These are phyloP conservation scores for Microctenopoma steveboyesi DNA, from an alignment of 2,797 vertebrate species.

Conservation along the genomic window DNA sequence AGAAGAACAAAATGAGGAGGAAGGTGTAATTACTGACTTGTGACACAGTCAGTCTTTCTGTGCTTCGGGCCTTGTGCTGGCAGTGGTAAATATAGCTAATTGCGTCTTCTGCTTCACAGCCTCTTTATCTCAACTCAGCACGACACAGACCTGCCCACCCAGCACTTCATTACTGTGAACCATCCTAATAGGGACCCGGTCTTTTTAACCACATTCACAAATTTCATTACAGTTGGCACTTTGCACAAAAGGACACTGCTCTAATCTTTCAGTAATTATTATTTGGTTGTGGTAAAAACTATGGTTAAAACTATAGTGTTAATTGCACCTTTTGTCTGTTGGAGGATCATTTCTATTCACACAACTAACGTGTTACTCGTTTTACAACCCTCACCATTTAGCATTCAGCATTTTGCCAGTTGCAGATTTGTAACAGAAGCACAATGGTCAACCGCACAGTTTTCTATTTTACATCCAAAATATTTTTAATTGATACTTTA, in stretches of 20 bases:
- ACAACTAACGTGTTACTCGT: too few relatives aligned
- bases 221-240: slow-evolving; percentile 67
- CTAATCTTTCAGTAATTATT: too few relatives aligned
- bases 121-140: slow-evolving; percentile 84
- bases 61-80: slow-evolving; percentile 59
- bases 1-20: slow-evolving; percentile 50
- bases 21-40: slow-evolving; percentile 74
- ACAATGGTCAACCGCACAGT: too few relatives aligned
- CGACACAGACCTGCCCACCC: slow-evolving; percentile 79
- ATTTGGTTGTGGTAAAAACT: background rate
- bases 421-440: too few relatives aligned
- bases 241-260: slow-evolving; percentile 24
- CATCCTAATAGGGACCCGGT: slow-evolving; percentile 68
- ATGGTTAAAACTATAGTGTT: background rate
- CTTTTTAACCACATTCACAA: slow-evolving; percentile 64
- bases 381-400: too few relatives aligned
- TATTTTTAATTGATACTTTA: too few relatives aligned
- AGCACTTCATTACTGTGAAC: slow-evolving; percentile 80
- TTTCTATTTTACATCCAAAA: too few relatives aligned
- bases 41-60: slow-evolving; percentile 72
- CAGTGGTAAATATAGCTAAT: slow-evolving; percentile 82
- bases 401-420: too few relatives aligned
- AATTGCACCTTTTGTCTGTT: too few relatives aligned
- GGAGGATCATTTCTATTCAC: too few relatives aligned
- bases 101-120: slow-evolving; percentile 78